Evolutionary conservation across 2,888 invertebrate species (phyloP), one percentile per base, ranked within the genome.

Genomic region (Sinopyrophorus schimmeli): DNA sequence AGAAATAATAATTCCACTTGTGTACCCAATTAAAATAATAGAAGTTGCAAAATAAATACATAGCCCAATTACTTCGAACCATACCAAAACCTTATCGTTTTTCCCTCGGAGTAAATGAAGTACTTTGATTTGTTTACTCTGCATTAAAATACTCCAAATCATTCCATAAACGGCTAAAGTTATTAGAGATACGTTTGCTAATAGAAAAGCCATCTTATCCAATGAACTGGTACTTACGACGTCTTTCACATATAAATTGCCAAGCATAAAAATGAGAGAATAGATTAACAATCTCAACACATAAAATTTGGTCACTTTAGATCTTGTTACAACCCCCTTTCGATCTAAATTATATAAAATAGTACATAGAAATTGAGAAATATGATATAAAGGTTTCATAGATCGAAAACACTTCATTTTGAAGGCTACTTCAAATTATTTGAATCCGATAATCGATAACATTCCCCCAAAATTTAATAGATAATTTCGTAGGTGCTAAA

Each of bases 121-220:
- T 23, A 38, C n/a, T 1, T 38, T 5, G 3, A 38, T 3, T 17
- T 26, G 38, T n/a, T 12, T 26, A 5, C 10, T 11, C 27, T 27
- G 4, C 10, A 17, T 15, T 17, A 10, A 3, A 1, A 26, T 11
- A 7, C 38, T 38, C 38, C 38, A 38, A 17, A 38, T 14, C 38
- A 38, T 38, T 3, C 6, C 11, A 26, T 38, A 38, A 11, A 38
- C 27, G 1, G 15, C 5, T 10, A 38, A 27, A 4, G 26, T 10
- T 10, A 26, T 38, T 3, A 26, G 10, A 24, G 27, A 16, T 1
- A 38, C 1, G 14, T 38, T 38, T 1, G 38, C 38, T 18, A 38
- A 7, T 2, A 38, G 27, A 26, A 38, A 38, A 9, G 38, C 38
- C 3, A 38, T 26, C 16, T 24, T 12, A 16, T 38, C 38, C n/a